These are phyloP conservation scores for Apotomis turbidana DNA, from an alignment of 2,888 invertebrate genomes.

Conservation along the genomic window DNA sequence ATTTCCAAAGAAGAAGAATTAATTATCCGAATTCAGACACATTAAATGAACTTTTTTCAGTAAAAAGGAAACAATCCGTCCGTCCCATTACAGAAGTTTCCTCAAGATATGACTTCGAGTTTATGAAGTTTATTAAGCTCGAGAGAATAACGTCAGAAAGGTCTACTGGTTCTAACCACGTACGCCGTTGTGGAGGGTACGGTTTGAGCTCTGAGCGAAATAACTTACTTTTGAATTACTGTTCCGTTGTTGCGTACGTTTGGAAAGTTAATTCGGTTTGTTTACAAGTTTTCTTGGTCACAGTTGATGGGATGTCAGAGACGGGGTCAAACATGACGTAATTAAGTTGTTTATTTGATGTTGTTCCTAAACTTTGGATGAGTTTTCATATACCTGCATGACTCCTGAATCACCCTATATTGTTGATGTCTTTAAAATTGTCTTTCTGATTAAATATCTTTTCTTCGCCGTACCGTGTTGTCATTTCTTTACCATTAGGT, in stretches of 20 bases:
- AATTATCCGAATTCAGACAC: conserved; percentile 11
- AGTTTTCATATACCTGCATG: too few relatives aligned
- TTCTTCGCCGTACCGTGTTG: too few relatives aligned
- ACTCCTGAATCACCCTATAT: too few relatives aligned
- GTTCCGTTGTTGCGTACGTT: conserved; percentile 8
- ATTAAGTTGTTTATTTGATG: background rate
- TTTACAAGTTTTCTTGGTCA: conserved; percentile 8
- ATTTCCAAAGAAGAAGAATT: background rate
- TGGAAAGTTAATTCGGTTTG: conserved; percentile 17
- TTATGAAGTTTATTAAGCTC: conserved; percentile 14
- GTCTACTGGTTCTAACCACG: background rate
- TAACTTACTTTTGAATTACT: conserved; percentile 20
- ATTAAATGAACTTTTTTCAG: conserved; percentile 3
- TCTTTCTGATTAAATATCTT: too few relatives aligned
- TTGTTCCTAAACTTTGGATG: too few relatives aligned
- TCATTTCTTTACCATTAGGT: too few relatives aligned
- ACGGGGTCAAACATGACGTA: background rate
- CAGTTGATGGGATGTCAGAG: conserved; percentile 6
- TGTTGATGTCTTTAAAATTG: too few relatives aligned
- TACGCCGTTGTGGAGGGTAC: background rate
- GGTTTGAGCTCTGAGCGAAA: background rate
- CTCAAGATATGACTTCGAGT: conserved; percentile 32
- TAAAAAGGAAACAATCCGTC: conserved; percentile 25
- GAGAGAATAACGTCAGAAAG: background rate
- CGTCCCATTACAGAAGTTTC: conserved; percentile 21